phyloP scores from a whole-genome alignment of 2,113 vertebrate species.

The Meleagris gallopavo region DNA sequence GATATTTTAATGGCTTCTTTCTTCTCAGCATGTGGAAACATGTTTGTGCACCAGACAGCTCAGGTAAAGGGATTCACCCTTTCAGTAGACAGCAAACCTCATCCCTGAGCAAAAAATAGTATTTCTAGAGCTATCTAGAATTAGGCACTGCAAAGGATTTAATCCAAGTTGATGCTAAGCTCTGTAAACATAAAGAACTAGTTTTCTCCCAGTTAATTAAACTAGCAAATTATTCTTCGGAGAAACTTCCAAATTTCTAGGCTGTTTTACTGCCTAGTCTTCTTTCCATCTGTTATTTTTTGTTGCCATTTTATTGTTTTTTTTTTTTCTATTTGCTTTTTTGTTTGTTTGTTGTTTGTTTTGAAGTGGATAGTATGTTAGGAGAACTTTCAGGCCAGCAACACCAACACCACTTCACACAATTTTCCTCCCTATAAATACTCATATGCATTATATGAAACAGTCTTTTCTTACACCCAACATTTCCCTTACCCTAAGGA shows the following conservation, averaged over 20 bases:
- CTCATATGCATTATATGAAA: background rate
- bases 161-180: background rate
- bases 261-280: background rate
- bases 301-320: background rate
- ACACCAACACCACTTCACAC: background rate
- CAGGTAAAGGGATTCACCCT: background rate
- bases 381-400: background rate
- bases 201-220: background rate
- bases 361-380: background rate
- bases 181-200: background rate
- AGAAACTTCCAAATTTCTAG: background rate
- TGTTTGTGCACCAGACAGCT: background rate
- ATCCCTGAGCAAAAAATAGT: background rate
- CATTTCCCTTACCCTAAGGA: background rate
- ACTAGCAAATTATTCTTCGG: background rate
- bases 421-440: background rate
- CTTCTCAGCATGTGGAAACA: background rate
- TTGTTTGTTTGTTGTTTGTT: background rate
- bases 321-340: background rate
- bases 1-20: constrained; percentile 13
- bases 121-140: background rate
- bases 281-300: background rate
- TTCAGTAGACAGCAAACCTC: background rate
- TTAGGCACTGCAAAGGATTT: background rate
- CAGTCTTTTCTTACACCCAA: rapidly evolving